Evolutionary conservation across 2,113 vertebrate species (phyloP), one percentile per base, ranked within the genome.

Genomic region (Colossoma macropomum): DNA sequence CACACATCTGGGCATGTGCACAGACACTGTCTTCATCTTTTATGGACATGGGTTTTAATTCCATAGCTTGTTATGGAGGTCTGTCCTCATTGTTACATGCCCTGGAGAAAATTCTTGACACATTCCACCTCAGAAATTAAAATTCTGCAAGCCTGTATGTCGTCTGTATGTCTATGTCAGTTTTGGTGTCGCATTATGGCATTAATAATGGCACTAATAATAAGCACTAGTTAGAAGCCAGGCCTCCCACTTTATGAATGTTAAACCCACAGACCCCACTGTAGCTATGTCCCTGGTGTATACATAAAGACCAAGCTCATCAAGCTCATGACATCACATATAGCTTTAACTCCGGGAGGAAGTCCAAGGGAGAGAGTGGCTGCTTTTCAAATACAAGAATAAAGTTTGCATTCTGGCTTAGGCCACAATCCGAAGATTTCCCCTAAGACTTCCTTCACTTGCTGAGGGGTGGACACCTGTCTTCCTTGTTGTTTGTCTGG

Each of bases 401-500:
- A 75, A 54, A 32, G 52, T 60, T 79, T 75, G 32, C 21, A 32
- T 83, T 80, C 17, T 52, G 60, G 66, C 25, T 66, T 50, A 56
- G 7, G 75, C 32, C n/a, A 45, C 23, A 27, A 54, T 30, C 52
- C 52, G 12, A 65, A 80, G 48, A 62, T 83, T 86, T 77, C 72
- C 81, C 63, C 45, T 45, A 45, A 65, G 32, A 59, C 45, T 63
- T 82, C 34, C 75, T 62, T 75, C n/a, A 15, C 80, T 62, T 74
- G 72, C 34, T 79, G 52, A 77, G 12, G 48, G 65, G 28, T 62
- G 63, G 81, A 80, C 77, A 84, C 81, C 85, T 68, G 77, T 84
- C 69, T 86, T 63, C 32, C 69, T 81, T 86, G 74, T 74, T 81
- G 85, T 86, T 84, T 86, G 27, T 86, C 75, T 77, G 79, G 54